Evolutionary conservation across 2,113 vertebrate species (phyloP).

Genomic region (Peucedramus taeniatus): DNA sequence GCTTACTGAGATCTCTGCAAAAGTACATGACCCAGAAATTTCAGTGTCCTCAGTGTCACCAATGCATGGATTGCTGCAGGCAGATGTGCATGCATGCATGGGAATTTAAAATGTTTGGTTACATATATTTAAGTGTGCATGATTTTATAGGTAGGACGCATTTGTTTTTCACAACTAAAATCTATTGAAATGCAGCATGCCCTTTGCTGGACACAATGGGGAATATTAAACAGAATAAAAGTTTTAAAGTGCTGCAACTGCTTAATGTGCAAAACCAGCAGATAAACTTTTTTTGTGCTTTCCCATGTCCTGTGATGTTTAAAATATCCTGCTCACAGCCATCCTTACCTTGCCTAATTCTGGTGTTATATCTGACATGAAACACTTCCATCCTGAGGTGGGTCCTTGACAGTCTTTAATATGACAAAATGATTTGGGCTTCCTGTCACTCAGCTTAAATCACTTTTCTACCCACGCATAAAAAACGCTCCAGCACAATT

Average conservation of each 20-base stretch:
- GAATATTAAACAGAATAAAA: background rate
- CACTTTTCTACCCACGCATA: background rate
- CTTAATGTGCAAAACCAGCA: background rate
- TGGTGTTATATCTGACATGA: background rate
- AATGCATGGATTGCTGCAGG: background rate
- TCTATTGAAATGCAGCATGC: background rate
- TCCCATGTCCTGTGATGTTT: background rate
- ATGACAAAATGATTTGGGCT: constrained; percentile 45
- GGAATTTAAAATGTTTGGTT: background rate
- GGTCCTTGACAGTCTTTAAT: constrained; percentile 36
- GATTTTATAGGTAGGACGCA: background rate
- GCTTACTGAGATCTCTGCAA: background rate
- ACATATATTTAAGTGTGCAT: background rate
- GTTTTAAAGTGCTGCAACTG: background rate
- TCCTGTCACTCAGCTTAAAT: constrained; percentile 35
- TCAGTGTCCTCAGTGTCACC: background rate
- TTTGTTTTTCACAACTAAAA: background rate
- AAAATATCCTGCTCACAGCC: background rate
- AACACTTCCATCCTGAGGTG: background rate
- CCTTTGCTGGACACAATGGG: background rate
- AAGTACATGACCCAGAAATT: background rate
- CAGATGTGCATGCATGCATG: background rate
- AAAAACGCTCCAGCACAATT: background rate
- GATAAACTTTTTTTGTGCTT: background rate
- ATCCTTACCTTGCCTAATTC: background rate